Evolutionary conservation across 92 coral and sea anemone species (phyloP), one percentile per base, ranked within the genome.

Genomic region (Actinernus sp.): DNA sequence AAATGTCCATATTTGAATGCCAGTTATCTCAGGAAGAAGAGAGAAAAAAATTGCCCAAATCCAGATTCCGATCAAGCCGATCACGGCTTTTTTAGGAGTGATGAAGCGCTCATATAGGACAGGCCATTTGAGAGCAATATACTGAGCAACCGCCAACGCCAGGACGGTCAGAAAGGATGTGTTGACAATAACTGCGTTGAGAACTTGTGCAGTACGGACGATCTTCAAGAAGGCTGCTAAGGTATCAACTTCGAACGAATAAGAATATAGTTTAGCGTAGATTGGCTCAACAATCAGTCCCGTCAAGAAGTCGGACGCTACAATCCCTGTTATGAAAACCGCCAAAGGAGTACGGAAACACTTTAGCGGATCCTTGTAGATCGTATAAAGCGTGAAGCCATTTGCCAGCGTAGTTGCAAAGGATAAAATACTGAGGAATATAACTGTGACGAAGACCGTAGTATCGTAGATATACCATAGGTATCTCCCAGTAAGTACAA

Each of bases 271-370:
- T 11, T 57, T 51, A 39, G 82, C 85, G 37, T 28, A 47, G 1
- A 79, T 79, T 0, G 97, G 97, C 58, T 71, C 92, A 29, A 81
- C 97, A 19, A 81, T 62, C 48, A 90, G 44, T 12, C 97, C 97
- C 0, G 88, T 83, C 13, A 90, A 79, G 62, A 90, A 85, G 55
- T 90, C 83, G 14, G 97, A 79, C 44, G 70, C 46, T 13, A 86
- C 44, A 46, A 90, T 53, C 1, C 97, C 97, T 24, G 97, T 70
- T 44, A 90, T 61, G 48, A 90, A 78, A 20, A 76, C 53, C 9
- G 97, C 76, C 60, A 82, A 68, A 19, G 97, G 90, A 18, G 87
- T 90, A 44, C 97, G 88, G 34, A 90, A 78, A 48, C 97, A 85
- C 43, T 85, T 76, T 24, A 90, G 67, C 25, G 97, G 97, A 58